Percentiles rank a stretch among this genome's conserved stretches.
phyloP scores from a whole-genome alignment of 2,113 vertebrate species.

The Cnemophilus loriae region DNA sequence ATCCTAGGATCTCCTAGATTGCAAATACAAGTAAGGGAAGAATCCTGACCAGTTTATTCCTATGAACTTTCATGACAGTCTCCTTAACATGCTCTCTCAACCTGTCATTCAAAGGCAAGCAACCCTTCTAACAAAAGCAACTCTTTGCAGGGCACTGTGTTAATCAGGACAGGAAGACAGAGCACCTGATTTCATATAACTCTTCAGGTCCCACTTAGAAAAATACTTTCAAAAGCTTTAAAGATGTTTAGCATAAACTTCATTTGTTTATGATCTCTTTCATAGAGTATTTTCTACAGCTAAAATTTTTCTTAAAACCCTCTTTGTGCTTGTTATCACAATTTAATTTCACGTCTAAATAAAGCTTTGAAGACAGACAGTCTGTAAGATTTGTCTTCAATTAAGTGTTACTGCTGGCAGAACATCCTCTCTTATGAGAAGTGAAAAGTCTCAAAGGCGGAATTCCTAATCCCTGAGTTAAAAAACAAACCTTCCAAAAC shows the following conservation, averaged over 20 bases:
- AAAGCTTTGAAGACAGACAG: not conserved
- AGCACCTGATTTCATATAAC: not conserved
- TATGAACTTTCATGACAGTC: not conserved
- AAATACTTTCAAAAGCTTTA: not conserved
- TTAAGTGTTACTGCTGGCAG: not conserved
- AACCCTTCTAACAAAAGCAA: not conserved
- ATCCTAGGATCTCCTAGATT: not conserved
- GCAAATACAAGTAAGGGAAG: not conserved
- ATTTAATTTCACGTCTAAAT: not conserved
- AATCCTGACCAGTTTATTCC: not conserved
- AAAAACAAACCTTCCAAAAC: not conserved
- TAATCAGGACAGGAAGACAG: not conserved
- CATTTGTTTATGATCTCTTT: not conserved
- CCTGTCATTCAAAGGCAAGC: not conserved
- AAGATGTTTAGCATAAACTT: not conserved
- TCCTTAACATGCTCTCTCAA: not conserved
- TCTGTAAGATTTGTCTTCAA: not conserved
- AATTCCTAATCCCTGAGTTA: not conserved
- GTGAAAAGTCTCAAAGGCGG: not conserved
- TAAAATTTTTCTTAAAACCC: not conserved
- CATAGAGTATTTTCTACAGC: not conserved
- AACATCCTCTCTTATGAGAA: not conserved
- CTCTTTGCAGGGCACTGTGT: not conserved
- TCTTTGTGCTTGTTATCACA: not conserved
- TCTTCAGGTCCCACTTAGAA: not conserved